A percentile compares a stretch with the other conserved stretches of the same genome.
Evolutionary conservation across 2,888 invertebrate genomes (phyloP).

Genomic region (Xestoiulus laeticollis): DNA sequence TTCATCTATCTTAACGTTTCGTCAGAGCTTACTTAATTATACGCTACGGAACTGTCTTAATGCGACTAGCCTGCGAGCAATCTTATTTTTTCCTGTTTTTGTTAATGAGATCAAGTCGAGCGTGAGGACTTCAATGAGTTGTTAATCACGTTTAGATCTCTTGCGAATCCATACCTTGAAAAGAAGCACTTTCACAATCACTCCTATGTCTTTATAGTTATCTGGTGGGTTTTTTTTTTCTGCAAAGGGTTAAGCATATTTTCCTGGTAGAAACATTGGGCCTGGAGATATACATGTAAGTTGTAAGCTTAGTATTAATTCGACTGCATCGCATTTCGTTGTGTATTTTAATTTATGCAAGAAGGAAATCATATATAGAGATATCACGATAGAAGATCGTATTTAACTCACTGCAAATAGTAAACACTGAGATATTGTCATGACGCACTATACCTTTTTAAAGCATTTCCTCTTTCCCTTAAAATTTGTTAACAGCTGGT

Average conservation of each 20-base stretch:
- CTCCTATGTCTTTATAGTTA: neutral
- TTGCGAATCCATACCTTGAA: neutral
- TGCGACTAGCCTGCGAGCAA: neutral
- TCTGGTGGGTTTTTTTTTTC: neutral
- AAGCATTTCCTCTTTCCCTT: too few species aligned
- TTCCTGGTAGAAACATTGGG: neutral
- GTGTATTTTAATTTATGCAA: too few species aligned
- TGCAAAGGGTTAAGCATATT: neutral
- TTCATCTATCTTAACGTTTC: neutral
- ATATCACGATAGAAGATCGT: too few species aligned
- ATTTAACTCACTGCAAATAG: too few species aligned
- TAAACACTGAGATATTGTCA: too few species aligned
- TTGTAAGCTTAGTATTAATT: neutral
- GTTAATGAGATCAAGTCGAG: neutral
- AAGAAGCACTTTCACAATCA: slow-evolving; percentile 1
- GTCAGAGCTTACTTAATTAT: neutral
- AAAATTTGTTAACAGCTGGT: too few species aligned
- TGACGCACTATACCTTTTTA: too few species aligned
- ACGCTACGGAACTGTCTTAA: slow-evolving; percentile 6
- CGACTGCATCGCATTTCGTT: too few species aligned
- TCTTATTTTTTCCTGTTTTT: slow-evolving; percentile 2
- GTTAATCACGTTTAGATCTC: slow-evolving; percentile 7
- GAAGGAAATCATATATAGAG: too few species aligned
- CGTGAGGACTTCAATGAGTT: slow-evolving; percentile 16
- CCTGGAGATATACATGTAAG: neutral